phyloP scores from a whole-genome alignment of 2,797 vertebrate genomes.

The Rallus crepitans region DNA sequence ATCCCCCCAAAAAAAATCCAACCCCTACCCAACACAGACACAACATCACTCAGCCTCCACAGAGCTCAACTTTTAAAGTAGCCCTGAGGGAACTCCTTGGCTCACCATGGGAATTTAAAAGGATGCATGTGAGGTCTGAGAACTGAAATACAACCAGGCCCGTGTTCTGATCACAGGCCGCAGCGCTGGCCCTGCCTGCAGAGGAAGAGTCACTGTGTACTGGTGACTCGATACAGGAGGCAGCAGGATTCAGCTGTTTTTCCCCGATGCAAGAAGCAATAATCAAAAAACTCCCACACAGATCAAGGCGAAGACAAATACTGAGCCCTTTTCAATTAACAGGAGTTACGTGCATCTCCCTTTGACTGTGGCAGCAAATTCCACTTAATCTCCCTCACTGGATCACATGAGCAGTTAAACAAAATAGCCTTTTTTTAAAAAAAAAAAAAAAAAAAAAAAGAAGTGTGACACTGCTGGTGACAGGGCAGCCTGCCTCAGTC shows the following conservation, averaged over 20 bases:
- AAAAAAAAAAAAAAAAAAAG: neutral
- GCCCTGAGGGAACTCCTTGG: neutral
- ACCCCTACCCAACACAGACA: neutral
- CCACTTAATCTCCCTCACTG: conserved; percentile 26
- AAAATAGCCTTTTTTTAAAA: conserved; percentile 9
- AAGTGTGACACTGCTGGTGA: neutral
- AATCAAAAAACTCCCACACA: neutral
- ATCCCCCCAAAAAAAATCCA: fast-evolving
- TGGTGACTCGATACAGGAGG: neutral
- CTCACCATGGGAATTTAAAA: neutral
- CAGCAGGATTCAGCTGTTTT: neutral
- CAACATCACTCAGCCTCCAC: neutral
- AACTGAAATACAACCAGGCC: neutral
- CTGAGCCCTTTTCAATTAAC: neutral
- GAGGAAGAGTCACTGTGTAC: neutral
- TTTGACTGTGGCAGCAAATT: conserved; percentile 23
- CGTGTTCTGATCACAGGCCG: fast-evolving
- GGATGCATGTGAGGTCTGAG: neutral
- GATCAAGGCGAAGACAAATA: neutral
- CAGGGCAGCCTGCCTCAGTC: neutral
- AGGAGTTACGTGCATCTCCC: neutral
- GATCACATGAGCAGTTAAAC: neutral
- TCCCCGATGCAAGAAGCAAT: neutral
- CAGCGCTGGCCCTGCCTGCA: neutral
- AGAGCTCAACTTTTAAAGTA: neutral